Conservation (phyloP, 2,888 invertebrate genomes). For the Fragum whitleyi region DNA sequence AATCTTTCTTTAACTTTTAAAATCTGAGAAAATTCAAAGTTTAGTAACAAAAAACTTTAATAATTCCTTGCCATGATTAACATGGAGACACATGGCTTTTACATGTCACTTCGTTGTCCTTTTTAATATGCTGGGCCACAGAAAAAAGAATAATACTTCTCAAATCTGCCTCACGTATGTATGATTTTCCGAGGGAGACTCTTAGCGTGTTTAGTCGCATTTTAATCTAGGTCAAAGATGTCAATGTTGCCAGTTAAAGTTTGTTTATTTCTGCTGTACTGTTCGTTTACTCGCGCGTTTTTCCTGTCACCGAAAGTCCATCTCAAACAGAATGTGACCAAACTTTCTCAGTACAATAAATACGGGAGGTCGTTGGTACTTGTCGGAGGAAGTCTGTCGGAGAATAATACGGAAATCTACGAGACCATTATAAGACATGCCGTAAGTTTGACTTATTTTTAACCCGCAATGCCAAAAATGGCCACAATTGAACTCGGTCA, state of each 20-base stretch:
- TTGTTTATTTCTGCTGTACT: background rate
- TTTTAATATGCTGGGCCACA: no score
- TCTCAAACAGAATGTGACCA: constrained; percentile 22
- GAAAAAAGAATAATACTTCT: no score
- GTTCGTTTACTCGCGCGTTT: constrained; percentile 7
- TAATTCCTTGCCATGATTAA: no score
- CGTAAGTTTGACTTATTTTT: constrained; percentile 48
- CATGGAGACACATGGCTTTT: no score
- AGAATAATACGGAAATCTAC: constrained; percentile 70
- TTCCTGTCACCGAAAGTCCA: constrained; percentile 32
- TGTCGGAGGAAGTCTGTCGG: constrained; percentile 65
- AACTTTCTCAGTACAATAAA: constrained; percentile 54
- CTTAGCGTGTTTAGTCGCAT: background rate
- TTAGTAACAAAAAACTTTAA: no score
- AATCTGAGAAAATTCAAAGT: no score
- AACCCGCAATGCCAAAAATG: no score
- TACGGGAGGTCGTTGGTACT: constrained; percentile 68
- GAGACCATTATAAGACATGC: constrained; percentile 65
- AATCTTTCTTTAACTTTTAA: no score
- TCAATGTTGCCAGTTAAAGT: background rate
- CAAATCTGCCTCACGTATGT: no score
- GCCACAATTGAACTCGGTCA: no score
- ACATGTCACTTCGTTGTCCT: no score
- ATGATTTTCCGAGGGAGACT: no score
- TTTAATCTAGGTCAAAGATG: background rate